Conservation (phyloP, 2,888 invertebrate genomes). For the Dendrolimus pini region DNA sequence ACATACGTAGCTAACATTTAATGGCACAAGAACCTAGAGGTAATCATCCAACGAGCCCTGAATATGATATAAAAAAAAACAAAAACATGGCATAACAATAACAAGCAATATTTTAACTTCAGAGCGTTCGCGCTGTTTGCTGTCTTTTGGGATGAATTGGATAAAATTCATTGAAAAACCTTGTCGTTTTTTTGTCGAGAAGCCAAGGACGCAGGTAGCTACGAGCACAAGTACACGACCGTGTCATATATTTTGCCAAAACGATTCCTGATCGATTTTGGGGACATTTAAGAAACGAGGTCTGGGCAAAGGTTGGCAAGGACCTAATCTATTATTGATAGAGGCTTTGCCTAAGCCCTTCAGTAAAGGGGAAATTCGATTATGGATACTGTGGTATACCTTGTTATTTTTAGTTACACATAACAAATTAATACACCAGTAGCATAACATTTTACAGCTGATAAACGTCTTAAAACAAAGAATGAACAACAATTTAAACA, state of each 20-base stretch:
- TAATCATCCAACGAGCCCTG: background rate
- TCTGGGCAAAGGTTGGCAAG: conserved; percentile 34
- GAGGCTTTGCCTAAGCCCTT: conserved; percentile 29
- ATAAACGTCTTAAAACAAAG: background rate
- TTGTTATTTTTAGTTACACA: conserved; percentile 15
- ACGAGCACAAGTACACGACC: conserved; percentile 15
- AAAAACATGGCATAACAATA: conserved; percentile 1
- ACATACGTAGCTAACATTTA: too few relatives aligned
- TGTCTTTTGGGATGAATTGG: conserved; percentile 12
- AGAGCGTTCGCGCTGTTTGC: conserved; percentile 4
- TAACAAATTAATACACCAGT: too few relatives aligned
- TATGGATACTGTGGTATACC: conserved; percentile 26
- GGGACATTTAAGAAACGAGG: conserved; percentile 36
- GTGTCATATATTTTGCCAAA: conserved; percentile 32
- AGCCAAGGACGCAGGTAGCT: conserved; percentile 21
- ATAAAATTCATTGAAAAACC: conserved; percentile 23
- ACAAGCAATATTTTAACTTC: conserved; percentile 1
- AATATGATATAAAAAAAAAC: background rate
- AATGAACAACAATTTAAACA: background rate
- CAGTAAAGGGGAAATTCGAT: conserved; percentile 28
- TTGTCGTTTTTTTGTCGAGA: conserved; percentile 16
- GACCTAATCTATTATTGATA: conserved; percentile 50
- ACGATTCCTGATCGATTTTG: conserved; percentile 32
- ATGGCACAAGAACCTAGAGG: too few relatives aligned
- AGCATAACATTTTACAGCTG: too few relatives aligned